A percentile compares a stretch with the other conserved stretches of the same genome.
phyloP scores from a whole-genome alignment of 1,140 invertebrate genomes.

The Calycopis cecrops region DNA sequence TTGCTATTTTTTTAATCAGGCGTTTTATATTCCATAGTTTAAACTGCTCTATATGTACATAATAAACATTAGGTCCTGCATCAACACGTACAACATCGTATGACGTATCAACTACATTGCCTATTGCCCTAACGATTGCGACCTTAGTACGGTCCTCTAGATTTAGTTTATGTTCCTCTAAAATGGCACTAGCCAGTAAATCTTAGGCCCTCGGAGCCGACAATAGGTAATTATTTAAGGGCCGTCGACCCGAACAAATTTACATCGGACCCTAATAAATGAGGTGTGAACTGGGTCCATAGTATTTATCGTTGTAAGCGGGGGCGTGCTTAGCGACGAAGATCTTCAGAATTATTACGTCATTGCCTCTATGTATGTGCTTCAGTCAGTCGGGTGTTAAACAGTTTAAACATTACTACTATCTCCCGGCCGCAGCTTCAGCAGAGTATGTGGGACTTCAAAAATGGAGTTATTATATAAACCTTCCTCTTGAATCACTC shows the following conservation, averaged over 20 bases:
- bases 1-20: too few relatives aligned
- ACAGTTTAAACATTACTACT: too few relatives aligned
- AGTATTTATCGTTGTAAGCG: too few relatives aligned
- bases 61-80: too few relatives aligned
- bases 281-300: slow-evolving; percentile 25
- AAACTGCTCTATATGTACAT: not conserved
- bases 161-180: not conserved
- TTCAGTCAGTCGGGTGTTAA: too few relatives aligned
- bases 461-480: too few relatives aligned
- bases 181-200: slow-evolving; percentile 10
- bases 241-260: slow-evolving; percentile 28
- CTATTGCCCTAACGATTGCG: not conserved
- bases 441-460: too few relatives aligned
- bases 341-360: too few relatives aligned
- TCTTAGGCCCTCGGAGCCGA: slow-evolving; percentile 20
- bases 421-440: too few relatives aligned
- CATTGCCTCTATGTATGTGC: too few relatives aligned
- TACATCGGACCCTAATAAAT: slow-evolving; percentile 36
- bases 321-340: too few relatives aligned
- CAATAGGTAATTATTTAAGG: slow-evolving; percentile 30
- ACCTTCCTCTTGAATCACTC: too few relatives aligned
- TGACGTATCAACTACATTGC: not conserved
- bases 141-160: not conserved
- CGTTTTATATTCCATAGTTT: not conserved
- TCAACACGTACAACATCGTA: not conserved